Percentiles rank a stretch among this genome's conserved stretches.
phyloP scores from a whole-genome alignment of 2,113 vertebrate genomes.

The Petromus typicus region DNA sequence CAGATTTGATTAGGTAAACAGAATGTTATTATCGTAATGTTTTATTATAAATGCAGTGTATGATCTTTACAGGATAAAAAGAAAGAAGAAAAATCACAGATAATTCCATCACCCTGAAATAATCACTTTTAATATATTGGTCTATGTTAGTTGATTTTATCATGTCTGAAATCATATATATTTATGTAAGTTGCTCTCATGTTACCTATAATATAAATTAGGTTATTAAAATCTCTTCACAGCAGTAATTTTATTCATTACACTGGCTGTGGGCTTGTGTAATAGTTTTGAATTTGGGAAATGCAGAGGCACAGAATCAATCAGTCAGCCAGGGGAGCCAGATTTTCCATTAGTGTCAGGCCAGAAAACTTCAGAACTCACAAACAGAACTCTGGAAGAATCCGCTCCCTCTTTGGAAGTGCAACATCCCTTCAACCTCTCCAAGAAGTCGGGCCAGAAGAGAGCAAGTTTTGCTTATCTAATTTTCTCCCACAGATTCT shows the following conservation, averaged over 20 bases:
- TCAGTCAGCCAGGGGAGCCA: background rate
- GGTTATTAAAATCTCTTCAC: background rate
- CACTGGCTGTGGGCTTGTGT: background rate
- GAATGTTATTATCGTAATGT: background rate
- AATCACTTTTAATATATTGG: background rate
- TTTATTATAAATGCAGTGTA: slow-evolving; percentile 54
- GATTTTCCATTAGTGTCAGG: background rate
- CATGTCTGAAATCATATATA: background rate
- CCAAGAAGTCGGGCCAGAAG: background rate
- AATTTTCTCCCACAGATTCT: background rate
- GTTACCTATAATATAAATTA: background rate
- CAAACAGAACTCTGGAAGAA: background rate
- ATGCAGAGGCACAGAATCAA: background rate
- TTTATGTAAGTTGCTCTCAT: background rate
- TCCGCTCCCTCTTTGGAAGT: background rate
- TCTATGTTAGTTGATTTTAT: background rate
- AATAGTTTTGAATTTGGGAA: background rate
- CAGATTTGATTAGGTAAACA: background rate
- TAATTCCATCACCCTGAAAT: background rate
- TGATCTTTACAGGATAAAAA: background rate
- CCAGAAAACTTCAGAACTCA: background rate
- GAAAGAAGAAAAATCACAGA: slow-evolving; percentile 6
- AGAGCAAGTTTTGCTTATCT: background rate
- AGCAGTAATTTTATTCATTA: background rate
- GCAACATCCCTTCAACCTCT: background rate